These are phyloP conservation scores for Philereme vetulata DNA, from an alignment of 2,888 invertebrate genomes.

Conservation along the genomic window DNA sequence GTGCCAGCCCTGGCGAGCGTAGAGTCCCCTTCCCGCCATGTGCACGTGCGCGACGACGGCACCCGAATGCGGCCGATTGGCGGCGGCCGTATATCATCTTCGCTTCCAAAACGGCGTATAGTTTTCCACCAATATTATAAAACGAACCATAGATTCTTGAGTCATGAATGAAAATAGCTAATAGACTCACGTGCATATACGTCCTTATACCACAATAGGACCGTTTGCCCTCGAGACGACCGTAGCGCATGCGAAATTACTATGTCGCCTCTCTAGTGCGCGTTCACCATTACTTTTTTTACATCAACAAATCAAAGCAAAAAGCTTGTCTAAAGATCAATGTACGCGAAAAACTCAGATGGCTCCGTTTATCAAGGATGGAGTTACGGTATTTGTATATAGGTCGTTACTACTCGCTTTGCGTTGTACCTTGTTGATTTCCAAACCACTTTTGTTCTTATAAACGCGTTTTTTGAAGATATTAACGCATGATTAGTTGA, in stretches of 20 bases:
- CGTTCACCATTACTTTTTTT: conserved; percentile 51
- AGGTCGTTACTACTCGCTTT: conserved; percentile 68
- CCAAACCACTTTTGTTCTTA: conserved; percentile 71
- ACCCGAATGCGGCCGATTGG: conserved; percentile 72
- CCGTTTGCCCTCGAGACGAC: conserved; percentile 71
- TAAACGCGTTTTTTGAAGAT: conserved; percentile 61
- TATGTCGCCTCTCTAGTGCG: conserved; percentile 43
- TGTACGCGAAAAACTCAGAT: conserved; percentile 44
- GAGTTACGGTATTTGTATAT: conserved; percentile 62
- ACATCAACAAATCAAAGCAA: conserved; percentile 14
- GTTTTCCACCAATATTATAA: conserved; percentile 12
- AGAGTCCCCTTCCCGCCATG: conserved; percentile 59
- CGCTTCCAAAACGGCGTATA: conserved; percentile 40
- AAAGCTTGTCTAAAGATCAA: conserved; percentile 34
- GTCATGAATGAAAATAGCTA: fast-evolving
- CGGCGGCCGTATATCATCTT: conserved; percentile 50
- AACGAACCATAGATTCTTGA: fast-evolving
- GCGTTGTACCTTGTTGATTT: conserved; percentile 72
- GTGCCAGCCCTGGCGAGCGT: conserved; percentile 51
- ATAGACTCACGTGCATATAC: conserved; percentile 24
- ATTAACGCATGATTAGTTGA: conserved; percentile 46
- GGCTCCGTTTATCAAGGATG: conserved; percentile 43
- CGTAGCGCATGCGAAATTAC: conserved; percentile 73
- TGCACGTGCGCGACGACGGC: conserved; percentile 75
- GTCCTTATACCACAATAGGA: conserved; percentile 36